These are phyloP conservation scores for Chesias legatella DNA, from an alignment of 2,888 invertebrate genomes.

Conservation along the genomic window DNA sequence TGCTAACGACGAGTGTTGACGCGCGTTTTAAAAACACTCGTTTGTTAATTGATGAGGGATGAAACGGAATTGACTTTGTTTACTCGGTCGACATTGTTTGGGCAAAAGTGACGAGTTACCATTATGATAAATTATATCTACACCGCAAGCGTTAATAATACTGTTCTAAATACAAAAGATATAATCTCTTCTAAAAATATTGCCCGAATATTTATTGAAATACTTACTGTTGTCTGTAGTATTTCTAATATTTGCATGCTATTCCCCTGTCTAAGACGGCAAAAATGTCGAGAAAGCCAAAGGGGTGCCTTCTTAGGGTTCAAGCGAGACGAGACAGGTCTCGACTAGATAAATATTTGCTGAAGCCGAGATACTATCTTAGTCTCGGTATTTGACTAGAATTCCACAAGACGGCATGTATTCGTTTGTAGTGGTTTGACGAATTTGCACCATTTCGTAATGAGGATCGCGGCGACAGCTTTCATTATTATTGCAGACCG, in stretches of 20 bases:
- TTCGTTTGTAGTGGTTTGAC: slow-evolving; percentile 12
- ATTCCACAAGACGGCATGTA: slow-evolving; percentile 14
- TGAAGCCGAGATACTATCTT: slow-evolving; percentile 19
- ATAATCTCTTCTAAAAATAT: no score
- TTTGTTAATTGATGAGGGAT: slow-evolving; percentile 29
- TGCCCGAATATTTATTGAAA: slow-evolving; percentile 2
- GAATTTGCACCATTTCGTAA: slow-evolving; percentile 8
- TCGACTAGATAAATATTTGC: slow-evolving; percentile 31
- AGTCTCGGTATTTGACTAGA: slow-evolving; percentile 23
- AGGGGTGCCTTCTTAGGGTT: slow-evolving; percentile 16
- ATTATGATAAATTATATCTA: slow-evolving; percentile 17
- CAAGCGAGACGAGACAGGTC: slow-evolving; percentile 27
- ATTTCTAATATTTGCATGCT: slow-evolving; percentile 20
- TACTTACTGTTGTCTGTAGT: slow-evolving; percentile 10
- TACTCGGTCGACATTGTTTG: slow-evolving; percentile 22
- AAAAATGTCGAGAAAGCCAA: slow-evolving; percentile 24
- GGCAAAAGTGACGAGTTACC: slow-evolving; percentile 23
- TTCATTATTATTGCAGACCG: no score
- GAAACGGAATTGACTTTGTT: slow-evolving; percentile 28
- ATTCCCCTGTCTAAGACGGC: slow-evolving; percentile 19
- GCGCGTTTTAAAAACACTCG: slow-evolving; percentile 20
- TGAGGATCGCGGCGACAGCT: slow-evolving; percentile 3
- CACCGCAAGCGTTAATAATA: slow-evolving; percentile 18
- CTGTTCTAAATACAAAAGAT: no score
- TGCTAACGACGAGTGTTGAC: slow-evolving; percentile 17